Evolutionary conservation across 2,797 vertebrate species (phyloP).

Genomic region (Xiphophorus birchmanni): DNA sequence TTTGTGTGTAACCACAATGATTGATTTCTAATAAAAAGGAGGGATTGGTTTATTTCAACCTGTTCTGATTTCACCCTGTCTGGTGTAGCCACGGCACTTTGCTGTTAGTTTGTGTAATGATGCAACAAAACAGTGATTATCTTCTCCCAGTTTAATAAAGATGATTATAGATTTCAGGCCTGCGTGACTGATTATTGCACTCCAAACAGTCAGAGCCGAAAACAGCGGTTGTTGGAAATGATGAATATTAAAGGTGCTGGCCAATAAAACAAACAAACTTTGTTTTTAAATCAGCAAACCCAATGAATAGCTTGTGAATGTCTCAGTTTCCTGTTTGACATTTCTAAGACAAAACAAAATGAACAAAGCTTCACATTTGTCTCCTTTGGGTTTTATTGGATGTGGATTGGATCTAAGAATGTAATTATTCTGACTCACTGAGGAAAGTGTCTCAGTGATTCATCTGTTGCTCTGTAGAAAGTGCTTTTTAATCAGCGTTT

Average conservation of each 20-base stretch:
- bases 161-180: background rate
- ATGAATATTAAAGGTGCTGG: background rate
- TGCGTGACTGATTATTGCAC: background rate
- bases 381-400: background rate
- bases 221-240: background rate
- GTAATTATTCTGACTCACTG: background rate
- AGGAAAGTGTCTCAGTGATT: background rate
- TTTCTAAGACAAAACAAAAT: conserved; percentile 2
- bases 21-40: background rate
- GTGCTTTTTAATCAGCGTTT: background rate
- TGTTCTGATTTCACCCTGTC: background rate
- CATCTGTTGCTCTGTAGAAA: background rate
- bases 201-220: background rate
- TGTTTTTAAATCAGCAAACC: background rate
- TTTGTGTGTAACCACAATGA: background rate
- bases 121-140: conserved; percentile 6
- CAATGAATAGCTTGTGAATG: background rate
- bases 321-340: background rate
- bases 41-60: background rate
- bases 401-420: background rate
- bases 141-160: background rate
- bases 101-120: background rate
- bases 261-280: background rate
- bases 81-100: background rate
- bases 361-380: background rate